A percentile compares a stretch with the other conserved stretches of the same genome.
These are phyloP conservation scores for Esox masquinongy DNA, from an alignment of 2,797 vertebrate species.

Conservation along the genomic window DNA sequence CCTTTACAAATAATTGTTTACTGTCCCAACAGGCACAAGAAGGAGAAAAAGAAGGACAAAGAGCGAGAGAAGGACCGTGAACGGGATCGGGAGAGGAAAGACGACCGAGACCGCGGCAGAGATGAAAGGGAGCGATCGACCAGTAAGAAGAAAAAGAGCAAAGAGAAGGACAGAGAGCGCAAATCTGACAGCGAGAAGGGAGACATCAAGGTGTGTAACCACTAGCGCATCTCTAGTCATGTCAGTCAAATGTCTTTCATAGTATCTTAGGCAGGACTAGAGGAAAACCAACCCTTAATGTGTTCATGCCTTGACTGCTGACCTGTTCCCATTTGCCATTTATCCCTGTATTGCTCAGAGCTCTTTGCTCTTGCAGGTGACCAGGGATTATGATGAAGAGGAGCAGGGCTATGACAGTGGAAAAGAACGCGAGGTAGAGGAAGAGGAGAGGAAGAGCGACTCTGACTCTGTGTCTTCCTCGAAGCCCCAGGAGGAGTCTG, in stretches of 20 bases:
- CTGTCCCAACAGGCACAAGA: slow-evolving; percentile 80
- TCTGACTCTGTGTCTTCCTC: slow-evolving; percentile 78
- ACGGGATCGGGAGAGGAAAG: slow-evolving; percentile 82
- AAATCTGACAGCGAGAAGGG: slow-evolving; percentile 93
- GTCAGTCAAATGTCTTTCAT: not conserved
- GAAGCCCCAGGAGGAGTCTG: slow-evolving; percentile 62
- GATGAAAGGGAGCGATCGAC: slow-evolving; percentile 89
- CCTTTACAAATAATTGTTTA: not conserved
- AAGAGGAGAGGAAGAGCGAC: slow-evolving; percentile 76
- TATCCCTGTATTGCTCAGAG: not conserved
- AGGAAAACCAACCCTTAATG: not conserved
- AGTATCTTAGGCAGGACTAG: not conserved
- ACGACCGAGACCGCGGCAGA: slow-evolving; percentile 80
- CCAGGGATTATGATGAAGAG: slow-evolving; percentile 96
- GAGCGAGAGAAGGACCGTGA: slow-evolving; percentile 93
- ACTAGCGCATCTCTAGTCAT: not conserved
- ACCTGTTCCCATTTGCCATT: not conserved
- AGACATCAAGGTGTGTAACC: slow-evolving; percentile 88
- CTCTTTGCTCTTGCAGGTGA: slow-evolving; percentile 80
- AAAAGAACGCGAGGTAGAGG: slow-evolving; percentile 72
- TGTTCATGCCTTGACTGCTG: not conserved
- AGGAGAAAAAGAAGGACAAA: slow-evolving; percentile 99
- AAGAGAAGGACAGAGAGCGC: slow-evolving; percentile 83
- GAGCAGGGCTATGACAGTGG: slow-evolving; percentile 98
- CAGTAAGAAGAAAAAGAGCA: slow-evolving; percentile 95